Evolutionary conservation across 2,113 vertebrate genomes (phyloP).

Genomic region (Oryzias celebensis): DNA sequence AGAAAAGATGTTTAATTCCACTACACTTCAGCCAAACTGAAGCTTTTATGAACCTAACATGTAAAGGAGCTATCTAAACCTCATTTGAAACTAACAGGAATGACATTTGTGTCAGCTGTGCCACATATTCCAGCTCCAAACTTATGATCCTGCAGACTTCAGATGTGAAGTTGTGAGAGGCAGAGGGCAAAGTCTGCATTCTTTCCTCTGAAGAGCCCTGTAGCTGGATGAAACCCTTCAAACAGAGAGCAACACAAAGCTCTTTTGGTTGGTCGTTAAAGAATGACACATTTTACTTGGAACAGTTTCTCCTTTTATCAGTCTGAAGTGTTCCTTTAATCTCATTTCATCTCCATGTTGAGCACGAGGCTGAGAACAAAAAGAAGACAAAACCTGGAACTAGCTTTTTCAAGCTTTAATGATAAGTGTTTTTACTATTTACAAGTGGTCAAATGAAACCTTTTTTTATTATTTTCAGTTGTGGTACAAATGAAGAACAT

Average conservation of each 20-base stretch:
- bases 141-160: conserved; percentile 41
- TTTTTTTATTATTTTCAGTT: too few relatives aligned
- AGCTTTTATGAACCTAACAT: neutral
- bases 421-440: too few relatives aligned
- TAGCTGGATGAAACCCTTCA: conserved; percentile 15
- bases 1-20: too few relatives aligned
- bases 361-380: too few relatives aligned
- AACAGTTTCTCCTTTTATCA: conserved; percentile 31
- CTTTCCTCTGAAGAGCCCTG: conserved; percentile 40
- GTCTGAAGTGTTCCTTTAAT: conserved; percentile 33
- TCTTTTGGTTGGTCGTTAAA: neutral
- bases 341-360: neutral
- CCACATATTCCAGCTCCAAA: conserved; percentile 22
- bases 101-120: conserved; percentile 4
- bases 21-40: too few relatives aligned
- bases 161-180: conserved; percentile 17
- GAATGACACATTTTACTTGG: neutral
- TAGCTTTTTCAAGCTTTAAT: too few relatives aligned
- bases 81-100: conserved; percentile 6
- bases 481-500: too few relatives aligned
- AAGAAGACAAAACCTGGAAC: too few relatives aligned
- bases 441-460: too few relatives aligned
- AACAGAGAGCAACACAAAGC: conserved; percentile 34
- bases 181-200: conserved; percentile 38
- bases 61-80: conserved; percentile 29